Evolutionary conservation across 1,140 invertebrate genomes (phyloP), one percentile per base, ranked within the genome.

Genomic region (Bombus cullumanus): DNA sequence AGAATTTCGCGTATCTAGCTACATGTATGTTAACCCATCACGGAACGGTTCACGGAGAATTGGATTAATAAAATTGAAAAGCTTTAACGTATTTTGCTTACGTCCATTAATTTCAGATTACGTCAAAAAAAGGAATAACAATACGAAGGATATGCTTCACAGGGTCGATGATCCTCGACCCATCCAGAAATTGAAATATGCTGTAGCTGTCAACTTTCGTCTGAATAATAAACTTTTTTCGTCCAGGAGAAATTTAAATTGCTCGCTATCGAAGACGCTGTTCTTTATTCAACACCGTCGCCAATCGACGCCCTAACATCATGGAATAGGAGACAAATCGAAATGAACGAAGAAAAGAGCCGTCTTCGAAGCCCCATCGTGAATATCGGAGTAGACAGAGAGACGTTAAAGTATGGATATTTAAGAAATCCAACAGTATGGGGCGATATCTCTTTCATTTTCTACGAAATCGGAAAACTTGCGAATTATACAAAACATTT

Each of bases 191-290:
- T 92, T 91, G 89, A 88, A 92, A 90, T 89, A 88, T 87, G 87
- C 89, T 91, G 87, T 87, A 88, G 83, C 88, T 87, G 88, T 85
- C 81, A 88, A 89, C 86, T 83, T 92, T 82, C 85, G 75, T 82
- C 85, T 73, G 85, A 88, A 92, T 92, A 90, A 93, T 92, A 92
- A 93, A 89, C 89, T 91, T 88, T 89, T 81, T 88, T 81, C 75
- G 74, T 86, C 59, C 64, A 62, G 39, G 77, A 88, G 86, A 90
- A 89, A 92, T 93, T 92, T 89, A 92, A 91, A 92, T 91, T 90
- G 88, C 83, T 69, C 74, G 77, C 80, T 83, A 81, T 92, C 85
- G 74, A 68, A 78, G 87, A 81, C 74, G 86, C 81, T 83, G 88
- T 88, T 89, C 83, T 77, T 88, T 88, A 86, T 79, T 81, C 87